phyloP scores from a whole-genome alignment of 1,140 invertebrate species.

The Elysia chlorotica region DNA sequence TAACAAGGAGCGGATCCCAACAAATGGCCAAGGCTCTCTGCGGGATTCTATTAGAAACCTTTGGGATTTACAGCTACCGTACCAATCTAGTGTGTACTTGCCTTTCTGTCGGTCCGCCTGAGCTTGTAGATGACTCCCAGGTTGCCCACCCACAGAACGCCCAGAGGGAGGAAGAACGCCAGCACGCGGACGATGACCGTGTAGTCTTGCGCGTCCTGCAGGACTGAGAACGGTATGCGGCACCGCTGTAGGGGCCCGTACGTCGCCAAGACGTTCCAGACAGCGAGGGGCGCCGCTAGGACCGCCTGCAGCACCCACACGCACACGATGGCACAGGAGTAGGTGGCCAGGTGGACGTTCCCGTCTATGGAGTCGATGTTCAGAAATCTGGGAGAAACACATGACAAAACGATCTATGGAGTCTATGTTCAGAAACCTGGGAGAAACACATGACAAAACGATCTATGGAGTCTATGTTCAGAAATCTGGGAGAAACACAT shows the following conservation, averaged over 20 bases:
- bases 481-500: too few species aligned
- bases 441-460: too few species aligned
- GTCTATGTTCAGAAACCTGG: too few species aligned
- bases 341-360: background rate
- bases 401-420: too few species aligned
- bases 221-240: background rate
- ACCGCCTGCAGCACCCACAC: background rate
- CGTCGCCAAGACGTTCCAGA: background rate
- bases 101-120: background rate
- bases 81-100: too few species aligned
- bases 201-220: background rate
- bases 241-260: background rate
- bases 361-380: background rate
- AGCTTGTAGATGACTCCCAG: background rate
- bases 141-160: background rate
- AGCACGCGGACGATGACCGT: background rate
- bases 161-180: background rate
- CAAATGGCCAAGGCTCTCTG: too few species aligned
- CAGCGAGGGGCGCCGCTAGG: background rate
- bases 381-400: background rate
- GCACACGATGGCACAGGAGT: background rate
- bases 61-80: too few species aligned
- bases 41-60: too few species aligned
- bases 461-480: too few species aligned
- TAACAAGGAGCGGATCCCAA: too few species aligned